Conservation (phyloP, 2,888 invertebrate genomes). For the Halocaridina rubra region DNA sequence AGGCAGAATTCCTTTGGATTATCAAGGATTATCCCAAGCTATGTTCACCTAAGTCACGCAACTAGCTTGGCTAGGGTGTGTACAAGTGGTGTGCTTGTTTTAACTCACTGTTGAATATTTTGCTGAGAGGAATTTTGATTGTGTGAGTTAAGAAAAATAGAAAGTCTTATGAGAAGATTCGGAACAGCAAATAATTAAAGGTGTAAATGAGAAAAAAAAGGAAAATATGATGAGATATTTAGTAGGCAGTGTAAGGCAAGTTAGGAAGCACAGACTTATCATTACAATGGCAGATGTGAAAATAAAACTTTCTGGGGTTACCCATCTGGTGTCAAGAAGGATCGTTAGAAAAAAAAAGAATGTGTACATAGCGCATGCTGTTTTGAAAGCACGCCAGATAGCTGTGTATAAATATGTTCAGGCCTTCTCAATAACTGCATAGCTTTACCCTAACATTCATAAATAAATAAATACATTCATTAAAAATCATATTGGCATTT, state of each 20-base stretch:
- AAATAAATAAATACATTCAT: slow-evolving; percentile 44
- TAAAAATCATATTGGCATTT: slow-evolving; percentile 55
- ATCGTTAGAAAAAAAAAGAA: too few relatives aligned
- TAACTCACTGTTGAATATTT: not conserved
- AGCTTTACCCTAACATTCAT: slow-evolving; percentile 57
- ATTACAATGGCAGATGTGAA: slow-evolving; percentile 25
- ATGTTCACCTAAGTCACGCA: not conserved
- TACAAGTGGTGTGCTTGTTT: not conserved
- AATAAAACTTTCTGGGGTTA: not conserved
- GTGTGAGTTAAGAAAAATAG: too few relatives aligned
- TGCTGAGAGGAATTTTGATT: too few relatives aligned
- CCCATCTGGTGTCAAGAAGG: slow-evolving; percentile 43
- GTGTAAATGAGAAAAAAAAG: not conserved
- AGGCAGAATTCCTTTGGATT: too few relatives aligned
- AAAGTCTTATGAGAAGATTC: too few relatives aligned
- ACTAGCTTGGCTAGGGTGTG: not conserved
- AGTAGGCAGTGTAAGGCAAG: not conserved
- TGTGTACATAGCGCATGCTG: slow-evolving; percentile 51
- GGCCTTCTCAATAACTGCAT: slow-evolving; percentile 60
- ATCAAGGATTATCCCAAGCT: too few relatives aligned
- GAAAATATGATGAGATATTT: not conserved
- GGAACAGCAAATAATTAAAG: too few relatives aligned
- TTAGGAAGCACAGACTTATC: too few relatives aligned
- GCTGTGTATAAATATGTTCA: slow-evolving; percentile 61
- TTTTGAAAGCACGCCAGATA: slow-evolving; percentile 24